Conservation (phyloP, 2,797 vertebrate genomes). For the Lepus townsendii region DNA sequence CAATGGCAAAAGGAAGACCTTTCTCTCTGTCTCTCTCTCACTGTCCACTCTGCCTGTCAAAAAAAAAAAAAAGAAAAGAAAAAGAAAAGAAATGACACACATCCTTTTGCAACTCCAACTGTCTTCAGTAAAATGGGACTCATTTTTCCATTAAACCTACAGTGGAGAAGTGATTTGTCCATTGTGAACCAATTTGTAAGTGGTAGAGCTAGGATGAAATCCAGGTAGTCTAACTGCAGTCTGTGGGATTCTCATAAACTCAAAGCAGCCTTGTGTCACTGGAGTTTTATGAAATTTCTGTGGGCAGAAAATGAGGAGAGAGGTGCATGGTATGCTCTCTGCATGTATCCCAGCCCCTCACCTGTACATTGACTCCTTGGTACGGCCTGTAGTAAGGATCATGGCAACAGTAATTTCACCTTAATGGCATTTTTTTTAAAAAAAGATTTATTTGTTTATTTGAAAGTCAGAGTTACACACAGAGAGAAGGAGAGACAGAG, state of each 20-base stretch:
- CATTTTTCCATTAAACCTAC: background rate
- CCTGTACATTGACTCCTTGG: background rate
- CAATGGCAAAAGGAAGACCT: too few species aligned
- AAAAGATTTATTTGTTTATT: too few species aligned
- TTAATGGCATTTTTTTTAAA: background rate
- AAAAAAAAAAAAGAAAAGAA: too few species aligned
- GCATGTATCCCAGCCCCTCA: background rate
- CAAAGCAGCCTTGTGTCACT: background rate
- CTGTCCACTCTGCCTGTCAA: too few species aligned
- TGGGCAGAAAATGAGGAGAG: background rate
- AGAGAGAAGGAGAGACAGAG: too few species aligned
- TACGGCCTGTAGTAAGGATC: background rate
- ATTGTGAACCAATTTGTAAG: background rate
- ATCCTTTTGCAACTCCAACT: slow-evolving; percentile 36
- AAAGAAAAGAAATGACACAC: background rate
- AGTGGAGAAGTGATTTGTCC: background rate
- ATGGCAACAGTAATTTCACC: background rate
- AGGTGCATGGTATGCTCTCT: background rate
- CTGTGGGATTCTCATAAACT: slow-evolving; percentile 8
- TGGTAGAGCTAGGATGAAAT: background rate
- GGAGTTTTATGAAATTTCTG: background rate
- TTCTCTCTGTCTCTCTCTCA: too few species aligned
- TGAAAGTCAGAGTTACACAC: too few species aligned
- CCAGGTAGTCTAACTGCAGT: background rate
- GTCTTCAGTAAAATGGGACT: background rate